A percentile compares a stretch with the other conserved stretches of the same genome.
Evolutionary conservation across 2,113 vertebrate species (phyloP).

Genomic region (Pipra filicauda): DNA sequence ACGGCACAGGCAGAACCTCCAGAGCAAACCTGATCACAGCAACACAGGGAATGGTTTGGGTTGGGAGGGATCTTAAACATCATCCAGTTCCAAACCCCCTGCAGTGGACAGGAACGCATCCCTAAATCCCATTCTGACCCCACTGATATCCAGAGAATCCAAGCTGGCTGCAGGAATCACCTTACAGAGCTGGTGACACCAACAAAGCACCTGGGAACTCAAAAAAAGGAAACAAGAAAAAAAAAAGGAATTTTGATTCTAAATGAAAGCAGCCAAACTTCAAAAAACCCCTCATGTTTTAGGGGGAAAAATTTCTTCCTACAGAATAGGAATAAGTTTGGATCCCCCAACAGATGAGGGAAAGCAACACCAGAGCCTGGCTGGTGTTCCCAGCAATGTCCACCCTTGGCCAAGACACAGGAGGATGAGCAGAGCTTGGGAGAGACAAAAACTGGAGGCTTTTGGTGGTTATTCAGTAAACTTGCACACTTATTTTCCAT

Average conservation of each 20-base stretch:
- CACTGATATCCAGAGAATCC: neutral
- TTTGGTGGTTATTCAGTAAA: neutral
- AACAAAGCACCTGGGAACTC: neutral
- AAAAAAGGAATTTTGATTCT: neutral
- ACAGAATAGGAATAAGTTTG: neutral
- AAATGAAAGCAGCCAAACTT: neutral
- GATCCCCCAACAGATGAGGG: accelerated
- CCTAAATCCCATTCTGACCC: accelerated
- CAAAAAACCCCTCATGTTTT: neutral
- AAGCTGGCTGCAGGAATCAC: neutral
- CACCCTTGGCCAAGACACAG: neutral
- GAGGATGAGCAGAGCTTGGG: neutral
- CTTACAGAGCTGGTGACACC: accelerated
- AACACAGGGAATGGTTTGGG: accelerated
- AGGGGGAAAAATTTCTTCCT: neutral
- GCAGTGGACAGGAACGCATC: neutral
- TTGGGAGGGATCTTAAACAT: neutral
- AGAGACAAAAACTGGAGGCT: neutral
- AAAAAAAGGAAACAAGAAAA: neutral
- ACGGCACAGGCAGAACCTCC: neutral
- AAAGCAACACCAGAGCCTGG: neutral
- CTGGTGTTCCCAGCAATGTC: accelerated
- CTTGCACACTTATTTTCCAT: neutral
- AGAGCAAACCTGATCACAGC: neutral
- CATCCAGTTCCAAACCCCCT: neutral